Conservation (phyloP, 2,113 vertebrate genomes). For the Azemiops feae region DNA sequence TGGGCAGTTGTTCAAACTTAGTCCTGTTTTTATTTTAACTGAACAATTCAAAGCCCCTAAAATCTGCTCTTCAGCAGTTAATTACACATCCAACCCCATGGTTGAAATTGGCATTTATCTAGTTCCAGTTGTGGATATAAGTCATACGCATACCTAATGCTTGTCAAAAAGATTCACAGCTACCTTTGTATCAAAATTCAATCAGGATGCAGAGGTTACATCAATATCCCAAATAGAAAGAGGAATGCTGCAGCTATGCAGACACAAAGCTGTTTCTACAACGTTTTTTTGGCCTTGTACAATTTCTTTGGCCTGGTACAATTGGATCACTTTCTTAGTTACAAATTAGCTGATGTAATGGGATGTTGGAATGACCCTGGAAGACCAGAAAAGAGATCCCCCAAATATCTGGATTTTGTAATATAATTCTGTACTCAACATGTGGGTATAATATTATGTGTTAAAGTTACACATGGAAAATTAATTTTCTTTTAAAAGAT, state of each 20-base stretch:
- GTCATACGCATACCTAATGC: not conserved
- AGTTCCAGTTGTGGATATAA: not conserved
- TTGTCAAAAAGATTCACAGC: not conserved
- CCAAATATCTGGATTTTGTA: not conserved
- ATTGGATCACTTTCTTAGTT: not conserved
- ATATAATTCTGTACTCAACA: not conserved
- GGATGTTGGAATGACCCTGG: not conserved
- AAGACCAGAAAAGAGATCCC: not conserved
- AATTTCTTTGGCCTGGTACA: not conserved
- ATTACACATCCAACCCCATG: not conserved
- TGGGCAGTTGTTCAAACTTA: not conserved
- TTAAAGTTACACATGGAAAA: not conserved
- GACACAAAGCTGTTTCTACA: not conserved
- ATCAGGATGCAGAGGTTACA: not conserved
- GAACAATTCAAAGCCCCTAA: not conserved
- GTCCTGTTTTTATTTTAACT: not conserved
- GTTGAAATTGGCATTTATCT: not conserved
- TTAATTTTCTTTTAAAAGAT: not conserved
- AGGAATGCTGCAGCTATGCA: not conserved
- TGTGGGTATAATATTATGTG: not conserved
- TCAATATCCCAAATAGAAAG: not conserved
- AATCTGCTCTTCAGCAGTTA: not conserved
- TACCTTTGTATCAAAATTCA: not conserved
- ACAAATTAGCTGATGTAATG: not conserved
- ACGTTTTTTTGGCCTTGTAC: not conserved